Evolutionary conservation across 2,113 vertebrate species (phyloP).

Genomic region (Stegastes partitus): DNA sequence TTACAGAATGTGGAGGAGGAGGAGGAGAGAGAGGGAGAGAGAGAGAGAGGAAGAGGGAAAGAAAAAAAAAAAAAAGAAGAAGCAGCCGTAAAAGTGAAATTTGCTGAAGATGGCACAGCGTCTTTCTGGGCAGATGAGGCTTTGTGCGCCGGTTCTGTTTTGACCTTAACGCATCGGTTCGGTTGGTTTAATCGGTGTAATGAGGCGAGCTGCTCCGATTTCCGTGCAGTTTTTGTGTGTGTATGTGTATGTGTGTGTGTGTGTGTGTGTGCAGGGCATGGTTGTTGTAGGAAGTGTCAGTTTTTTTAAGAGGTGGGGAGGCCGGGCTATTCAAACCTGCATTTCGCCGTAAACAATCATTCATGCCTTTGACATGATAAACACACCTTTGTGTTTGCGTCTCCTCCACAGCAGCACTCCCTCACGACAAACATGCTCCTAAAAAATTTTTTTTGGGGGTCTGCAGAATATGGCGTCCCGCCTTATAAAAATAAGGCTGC

Average conservation of each 20-base stretch:
- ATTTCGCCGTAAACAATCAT: slow-evolving; percentile 90
- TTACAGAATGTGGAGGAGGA: slow-evolving; percentile 76
- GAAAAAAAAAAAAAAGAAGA: slow-evolving; percentile 54
- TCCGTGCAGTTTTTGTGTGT: slow-evolving; percentile 67
- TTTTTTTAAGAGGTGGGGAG: slow-evolving; percentile 85
- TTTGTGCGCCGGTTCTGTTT: slow-evolving; percentile 15
- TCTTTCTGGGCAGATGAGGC: slow-evolving; percentile 9
- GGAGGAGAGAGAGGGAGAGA: too few relatives aligned
- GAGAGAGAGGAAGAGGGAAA: too few relatives aligned
- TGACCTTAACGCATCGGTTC: slow-evolving; percentile 16
- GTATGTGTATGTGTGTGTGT: slow-evolving; percentile 12
- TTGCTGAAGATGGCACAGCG: slow-evolving; percentile 56
- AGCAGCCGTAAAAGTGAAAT: slow-evolving; percentile 72
- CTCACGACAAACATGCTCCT: slow-evolving; percentile 57
- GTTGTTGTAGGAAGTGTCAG: slow-evolving; percentile 90
- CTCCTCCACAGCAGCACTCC: slow-evolving; percentile 6
- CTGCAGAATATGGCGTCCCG: slow-evolving; percentile 98
- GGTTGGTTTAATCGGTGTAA: slow-evolving; percentile 35
- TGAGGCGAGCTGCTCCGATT: slow-evolving; percentile 71
- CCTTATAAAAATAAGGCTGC: slow-evolving; percentile 96
- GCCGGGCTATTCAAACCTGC: slow-evolving; percentile 95
- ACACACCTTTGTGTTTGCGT: slow-evolving; percentile 75
- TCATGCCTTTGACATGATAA: slow-evolving; percentile 88
- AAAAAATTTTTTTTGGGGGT: slow-evolving; percentile 87
- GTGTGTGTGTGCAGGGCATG: slow-evolving; percentile 75